Evolutionary conservation across 1,140 invertebrate species (phyloP), one percentile per base, ranked within the genome.

Genomic region (Zaprionus capensis): DNA sequence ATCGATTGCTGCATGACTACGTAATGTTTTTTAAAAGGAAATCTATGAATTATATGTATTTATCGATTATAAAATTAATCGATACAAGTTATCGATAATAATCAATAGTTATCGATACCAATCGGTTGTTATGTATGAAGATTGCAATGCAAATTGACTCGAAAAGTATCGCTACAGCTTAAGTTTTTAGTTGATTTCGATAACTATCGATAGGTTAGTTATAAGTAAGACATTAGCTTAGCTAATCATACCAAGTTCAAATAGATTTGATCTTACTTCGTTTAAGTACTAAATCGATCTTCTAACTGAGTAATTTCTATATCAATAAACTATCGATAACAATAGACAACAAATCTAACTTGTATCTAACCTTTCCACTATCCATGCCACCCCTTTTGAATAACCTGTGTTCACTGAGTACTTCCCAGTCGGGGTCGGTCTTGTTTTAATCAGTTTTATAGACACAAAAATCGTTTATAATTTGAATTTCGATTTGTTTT

Each of bases 401-500:
- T 11, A 49, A n/a, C 38, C 12, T n/a, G 4, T 14, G 2, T 24
- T 51, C 24, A 24, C 31, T 17, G 31, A 20, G 62, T 53, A 31
- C 36, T 38, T 38, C 1, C 1, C 17, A 44, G 24, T 66, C n/a
- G 36, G 15, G 28, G 14, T 26, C 26, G 46, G 24, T 49, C 1
- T 15, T 17, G 2, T 44, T 15, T 24, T 31, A 12, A 46, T 65
- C 14, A 26, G 44, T 62, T 68, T 68, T 68, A 73, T 74, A 69
- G 66, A 74, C 57, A 69, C 38, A 61, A 70, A 56, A 57, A 71
- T 65, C 55, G 67, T 44, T 71, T 76, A 65, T 55, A 76, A 71
- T 71, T 65, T 11, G 41, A 65, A 65, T 76, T 76, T 53, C 17
- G 44, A 26, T 64, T 53, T 46, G 49, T 66, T 67, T 72, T 36